Percentiles rank a stretch among this genome's conserved stretches.
These are phyloP conservation scores for Pygmarrhopalites habei DNA, from an alignment of 1,140 invertebrate genomes.

Conservation along the genomic window DNA sequence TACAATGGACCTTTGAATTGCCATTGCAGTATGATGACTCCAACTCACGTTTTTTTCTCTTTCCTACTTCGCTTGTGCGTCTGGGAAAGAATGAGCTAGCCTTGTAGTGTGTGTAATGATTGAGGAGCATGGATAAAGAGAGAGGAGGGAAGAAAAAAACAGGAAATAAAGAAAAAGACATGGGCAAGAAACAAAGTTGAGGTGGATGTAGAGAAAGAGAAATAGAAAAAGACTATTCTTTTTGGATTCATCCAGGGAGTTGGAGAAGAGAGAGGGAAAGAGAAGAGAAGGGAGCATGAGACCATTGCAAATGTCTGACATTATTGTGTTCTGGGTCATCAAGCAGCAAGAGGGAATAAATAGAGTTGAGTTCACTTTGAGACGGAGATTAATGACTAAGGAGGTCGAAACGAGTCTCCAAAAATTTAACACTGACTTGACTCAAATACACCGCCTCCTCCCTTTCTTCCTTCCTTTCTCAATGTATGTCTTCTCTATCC, in stretches of 20 bases:
- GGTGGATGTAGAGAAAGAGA: not conserved
- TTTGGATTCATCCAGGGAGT: slow-evolving; percentile 22
- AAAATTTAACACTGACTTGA: slow-evolving; percentile 26
- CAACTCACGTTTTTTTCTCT: too few species aligned
- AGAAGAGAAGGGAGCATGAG: slow-evolving; percentile 15
- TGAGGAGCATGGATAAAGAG: too few species aligned
- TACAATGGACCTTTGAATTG: too few species aligned
- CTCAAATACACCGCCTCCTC: not conserved
- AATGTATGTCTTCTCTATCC: too few species aligned
- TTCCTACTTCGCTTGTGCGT: too few species aligned
- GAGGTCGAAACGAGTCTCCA: slow-evolving; percentile 14
- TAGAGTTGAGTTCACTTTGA: slow-evolving; percentile 37
- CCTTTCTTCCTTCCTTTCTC: not conserved
- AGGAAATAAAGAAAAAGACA: not conserved
- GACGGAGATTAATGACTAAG: slow-evolving; percentile 39
- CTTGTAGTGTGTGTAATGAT: too few species aligned
- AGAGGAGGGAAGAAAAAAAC: too few species aligned
- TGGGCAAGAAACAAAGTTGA: not conserved
- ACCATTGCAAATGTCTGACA: slow-evolving; percentile 40
- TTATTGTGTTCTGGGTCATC: slow-evolving; percentile 40
- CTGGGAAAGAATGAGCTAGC: too few species aligned
- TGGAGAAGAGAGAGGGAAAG: not conserved
- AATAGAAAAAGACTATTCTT: slow-evolving; percentile 9
- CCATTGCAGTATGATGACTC: too few species aligned
- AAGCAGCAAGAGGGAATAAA: slow-evolving; percentile 40